phyloP scores from a whole-genome alignment of 30 jellyfish, hydroid and myxozoan genomes.

The Haliclystus octoradiatus region DNA sequence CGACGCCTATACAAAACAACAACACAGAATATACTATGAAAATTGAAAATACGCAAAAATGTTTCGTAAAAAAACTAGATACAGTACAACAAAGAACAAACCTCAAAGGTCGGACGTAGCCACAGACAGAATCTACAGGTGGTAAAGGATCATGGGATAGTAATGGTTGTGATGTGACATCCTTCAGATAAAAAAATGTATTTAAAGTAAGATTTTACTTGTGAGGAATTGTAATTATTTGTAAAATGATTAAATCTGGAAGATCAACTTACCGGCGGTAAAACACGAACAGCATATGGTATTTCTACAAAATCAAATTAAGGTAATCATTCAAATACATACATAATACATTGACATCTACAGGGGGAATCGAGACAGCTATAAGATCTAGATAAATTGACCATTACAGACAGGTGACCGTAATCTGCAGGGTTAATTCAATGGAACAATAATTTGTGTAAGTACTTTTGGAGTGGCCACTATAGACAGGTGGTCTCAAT shows the following conservation, averaged over 20 bases:
- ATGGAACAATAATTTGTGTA: too few species aligned
- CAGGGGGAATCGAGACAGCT: neutral
- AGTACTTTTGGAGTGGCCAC: too few species aligned
- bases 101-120: constrained; percentile 76
- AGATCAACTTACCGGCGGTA: constrained; percentile 77
- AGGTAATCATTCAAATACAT: too few species aligned
- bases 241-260: too few species aligned
- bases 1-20: neutral
- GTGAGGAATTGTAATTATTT: too few species aligned
- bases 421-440: too few species aligned
- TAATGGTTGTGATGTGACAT: constrained; percentile 36
- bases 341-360: too few species aligned
- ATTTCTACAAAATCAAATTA: constrained; percentile 25
- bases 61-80: neutral
- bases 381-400: too few species aligned
- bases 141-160: constrained; percentile 80
- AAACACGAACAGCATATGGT: constrained; percentile 56
- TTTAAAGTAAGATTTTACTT: neutral
- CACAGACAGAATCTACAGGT: constrained; percentile 68
- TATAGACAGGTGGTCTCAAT: too few species aligned
- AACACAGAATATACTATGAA: neutral
- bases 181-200: constrained; percentile 27
- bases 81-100: constrained; percentile 10
- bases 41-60: neutral
- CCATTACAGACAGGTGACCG: too few species aligned